Evolutionary conservation across 2,113 vertebrate species (phyloP).

Genomic region (Ophiodon elongatus): DNA sequence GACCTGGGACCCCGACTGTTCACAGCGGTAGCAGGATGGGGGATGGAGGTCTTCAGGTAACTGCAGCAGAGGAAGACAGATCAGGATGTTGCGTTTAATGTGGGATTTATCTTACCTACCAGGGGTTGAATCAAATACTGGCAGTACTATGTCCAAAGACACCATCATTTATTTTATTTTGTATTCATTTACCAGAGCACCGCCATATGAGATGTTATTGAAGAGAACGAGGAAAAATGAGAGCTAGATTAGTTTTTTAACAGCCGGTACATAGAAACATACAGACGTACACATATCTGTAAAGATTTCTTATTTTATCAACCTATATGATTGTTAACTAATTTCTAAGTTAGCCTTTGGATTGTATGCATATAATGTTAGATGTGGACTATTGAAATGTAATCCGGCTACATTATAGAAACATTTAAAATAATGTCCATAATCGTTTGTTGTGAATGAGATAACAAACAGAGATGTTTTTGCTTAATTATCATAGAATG

Average conservation of each 20-base stretch:
- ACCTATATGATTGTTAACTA: not conserved
- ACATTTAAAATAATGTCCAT: not conserved
- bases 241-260: no score
- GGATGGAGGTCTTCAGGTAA: conserved; percentile 95
- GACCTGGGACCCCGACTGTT: conserved; percentile 94
- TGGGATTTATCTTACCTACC: not conserved
- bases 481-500: not conserved
- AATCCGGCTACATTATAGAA: not conserved
- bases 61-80: not conserved
- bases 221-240: not conserved
- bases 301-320: not conserved
- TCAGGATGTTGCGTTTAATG: not conserved
- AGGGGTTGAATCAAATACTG: not conserved
- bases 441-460: not conserved
- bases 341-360: not conserved
- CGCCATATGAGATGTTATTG: not conserved
- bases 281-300: not conserved
- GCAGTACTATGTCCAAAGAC: not conserved
- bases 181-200: not conserved
- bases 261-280: not conserved
- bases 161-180: no score
- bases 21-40: conserved; percentile 94
- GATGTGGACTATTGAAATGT: not conserved
- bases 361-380: not conserved
- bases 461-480: not conserved